phyloP scores from a whole-genome alignment of 2,797 vertebrate genomes.

The Hyperoplus immaculatus region DNA sequence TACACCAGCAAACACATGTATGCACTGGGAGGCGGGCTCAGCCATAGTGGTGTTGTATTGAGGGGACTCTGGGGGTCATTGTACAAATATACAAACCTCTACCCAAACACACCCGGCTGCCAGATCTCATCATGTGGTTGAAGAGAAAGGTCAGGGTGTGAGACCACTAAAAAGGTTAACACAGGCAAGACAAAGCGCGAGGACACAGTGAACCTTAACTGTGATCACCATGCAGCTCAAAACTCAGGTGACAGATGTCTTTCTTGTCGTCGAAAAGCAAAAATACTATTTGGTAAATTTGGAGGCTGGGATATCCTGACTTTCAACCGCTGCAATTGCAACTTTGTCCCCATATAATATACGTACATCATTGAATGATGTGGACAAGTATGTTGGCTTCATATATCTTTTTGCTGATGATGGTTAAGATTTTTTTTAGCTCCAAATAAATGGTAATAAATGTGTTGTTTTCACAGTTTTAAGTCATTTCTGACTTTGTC shows the following conservation, averaged over 20 bases:
- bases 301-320: not conserved
- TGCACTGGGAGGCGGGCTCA: slow-evolving; percentile 53
- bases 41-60: slow-evolving; percentile 66
- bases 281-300: not conserved
- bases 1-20: slow-evolving; percentile 37
- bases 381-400: not conserved
- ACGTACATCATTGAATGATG: not conserved
- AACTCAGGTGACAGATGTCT: slow-evolving; percentile 30
- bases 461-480: not conserved
- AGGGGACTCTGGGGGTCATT: slow-evolving; percentile 77
- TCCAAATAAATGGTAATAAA: not conserved
- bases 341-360: not conserved
- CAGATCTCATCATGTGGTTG: slow-evolving; percentile 81
- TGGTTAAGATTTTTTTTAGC: not conserved
- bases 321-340: not conserved
- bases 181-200: slow-evolving; percentile 58
- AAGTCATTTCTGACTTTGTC: not conserved
- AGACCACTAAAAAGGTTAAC: slow-evolving; percentile 65
- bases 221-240: slow-evolving; percentile 28
- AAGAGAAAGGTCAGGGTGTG: slow-evolving; percentile 73
- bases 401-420: not conserved
- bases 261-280: no score
- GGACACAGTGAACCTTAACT: slow-evolving; percentile 33
- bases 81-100: slow-evolving; percentile 85
- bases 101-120: slow-evolving; percentile 78